Conservation (phyloP, 2,888 invertebrate genomes). For the Euphydryas editha region DNA sequence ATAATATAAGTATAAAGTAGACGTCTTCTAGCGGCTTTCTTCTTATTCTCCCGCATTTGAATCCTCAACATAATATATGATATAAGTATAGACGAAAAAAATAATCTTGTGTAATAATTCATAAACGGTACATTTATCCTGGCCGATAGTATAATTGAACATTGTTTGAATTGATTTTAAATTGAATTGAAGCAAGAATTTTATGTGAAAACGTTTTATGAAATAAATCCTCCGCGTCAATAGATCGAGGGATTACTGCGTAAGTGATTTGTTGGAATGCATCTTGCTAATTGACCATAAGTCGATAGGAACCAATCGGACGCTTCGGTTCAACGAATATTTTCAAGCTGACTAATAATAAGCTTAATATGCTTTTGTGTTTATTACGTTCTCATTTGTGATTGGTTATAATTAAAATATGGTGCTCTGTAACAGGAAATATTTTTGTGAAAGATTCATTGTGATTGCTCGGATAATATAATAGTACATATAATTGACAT, state of each 20-base stretch:
- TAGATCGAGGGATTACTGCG: conserved; percentile 26
- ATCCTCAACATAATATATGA: no score
- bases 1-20: no score
- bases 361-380: neutral
- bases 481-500: neutral
- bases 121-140: conserved; percentile 3
- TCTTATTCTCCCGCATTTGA: no score
- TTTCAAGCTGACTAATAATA: neutral
- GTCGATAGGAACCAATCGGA: neutral
- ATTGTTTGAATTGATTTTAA: conserved; percentile 42
- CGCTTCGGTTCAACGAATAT: neutral
- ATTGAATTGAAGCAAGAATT: conserved; percentile 39
- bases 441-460: neutral
- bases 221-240: conserved; percentile 27
- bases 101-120: neutral
- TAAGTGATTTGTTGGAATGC: conserved; percentile 18
- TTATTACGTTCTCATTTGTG: neutral
- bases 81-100: neutral
- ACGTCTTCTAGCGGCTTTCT: no score
- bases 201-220: conserved; percentile 32
- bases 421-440: neutral
- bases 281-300: conserved; percentile 11
- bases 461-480: neutral
- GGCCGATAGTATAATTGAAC: conserved; percentile 32
- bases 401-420: conserved; percentile 1